Base-by-base conservation (phyloP, 2,797 vertebrate genomes). In the Iguana delicatissima region DNA sequence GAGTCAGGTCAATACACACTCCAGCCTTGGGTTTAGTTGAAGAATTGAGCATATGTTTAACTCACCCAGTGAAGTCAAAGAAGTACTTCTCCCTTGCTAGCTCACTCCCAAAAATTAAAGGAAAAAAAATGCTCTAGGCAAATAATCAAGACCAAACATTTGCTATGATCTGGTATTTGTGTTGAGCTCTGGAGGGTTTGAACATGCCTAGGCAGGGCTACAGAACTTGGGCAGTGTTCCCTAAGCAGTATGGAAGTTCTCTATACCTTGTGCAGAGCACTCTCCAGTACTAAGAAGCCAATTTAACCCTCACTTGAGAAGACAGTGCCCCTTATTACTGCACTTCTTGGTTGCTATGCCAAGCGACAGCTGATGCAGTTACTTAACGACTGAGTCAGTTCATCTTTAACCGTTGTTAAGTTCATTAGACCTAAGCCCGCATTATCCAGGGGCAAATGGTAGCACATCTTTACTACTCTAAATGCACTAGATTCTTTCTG, bases 391-490 rank as follows among this genome's bases (percentile, higher is more conserved):
- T 22, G 18, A 13, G 59, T 20, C 35, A 69, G 32, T 72, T 4
- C 69, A 69, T 69, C n/a, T 80, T 50, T 64, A 67, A 85, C 46
- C 46, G 80, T 55, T 29, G 57, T 46, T 62, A 86, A 55, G 24
- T 74, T 73, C 67, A 82, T 87, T 38, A 76, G 69, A 64, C 35
- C 55, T 59, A 83, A 90, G 10, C 38, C 62, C 81, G 85, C 6
- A 73, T 38, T 64, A 50, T 2, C 9, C n/a, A 74, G 52, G 52
- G 29, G 13, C 69, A 55, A 72, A 18, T 86, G 14, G 50, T 72
- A 72, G 64, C 20, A 73, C 38, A 29, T 3, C 29, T 42, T 91
- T 77, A 89, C 73, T 64, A 29, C 67, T 2, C 29, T 69, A 69
- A 69, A 69, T 10, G 20, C 10, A 69, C 12, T 4, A 32, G 67